Evolutionary conservation across 2,888 invertebrate species (phyloP), one percentile per base, ranked within the genome.

Genomic region (Drosophila neutralis): DNA sequence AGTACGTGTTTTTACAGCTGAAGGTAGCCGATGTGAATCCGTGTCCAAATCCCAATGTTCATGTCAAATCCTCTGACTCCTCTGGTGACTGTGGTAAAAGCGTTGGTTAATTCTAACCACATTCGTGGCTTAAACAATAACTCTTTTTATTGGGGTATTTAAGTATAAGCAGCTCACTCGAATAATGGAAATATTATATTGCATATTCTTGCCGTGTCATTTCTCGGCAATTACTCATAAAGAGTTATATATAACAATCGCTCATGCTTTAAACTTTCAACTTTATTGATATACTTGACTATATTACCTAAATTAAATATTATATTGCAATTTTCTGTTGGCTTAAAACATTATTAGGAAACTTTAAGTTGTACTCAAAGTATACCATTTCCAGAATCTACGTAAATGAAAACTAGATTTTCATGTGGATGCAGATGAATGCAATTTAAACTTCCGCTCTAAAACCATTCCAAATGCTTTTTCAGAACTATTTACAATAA

Each of bases 1-100:
- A 76, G 73, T 69, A 73, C 70, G 62, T 69, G 62, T 80, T 86
- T 69, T 59, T 51, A 31, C 59, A n/a, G 51, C 62, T 49, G 15
- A 29, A 63, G 36, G 53, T 70, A 64, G 57, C 6, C 27, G n/a
- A 11, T 51, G 21, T 29, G 29, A 27, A 51, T 45, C 24, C 15
- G 35, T 24, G 8, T 7, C 38, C 27, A 29, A 57, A 15, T 57
- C 31, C 56, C 27, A n/a, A 21, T 21, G n/a, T 29, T 51, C 54
- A 29, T 65, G 42, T 59, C 45, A 52, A 48, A 38, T 35, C 33
- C 51, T 59, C 45, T 24, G 45, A 24, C 21, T n/a, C 42, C 2
- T 27, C 24, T 15, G 10, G 2, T 31, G n/a, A 15, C 21, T 40
- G 56, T 24, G 40, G 38, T n/a, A 29, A 27, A 8, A 27, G 38